Conservation (phyloP, 2,113 vertebrate genomes). For the Oncorhynchus mykiss region DNA sequence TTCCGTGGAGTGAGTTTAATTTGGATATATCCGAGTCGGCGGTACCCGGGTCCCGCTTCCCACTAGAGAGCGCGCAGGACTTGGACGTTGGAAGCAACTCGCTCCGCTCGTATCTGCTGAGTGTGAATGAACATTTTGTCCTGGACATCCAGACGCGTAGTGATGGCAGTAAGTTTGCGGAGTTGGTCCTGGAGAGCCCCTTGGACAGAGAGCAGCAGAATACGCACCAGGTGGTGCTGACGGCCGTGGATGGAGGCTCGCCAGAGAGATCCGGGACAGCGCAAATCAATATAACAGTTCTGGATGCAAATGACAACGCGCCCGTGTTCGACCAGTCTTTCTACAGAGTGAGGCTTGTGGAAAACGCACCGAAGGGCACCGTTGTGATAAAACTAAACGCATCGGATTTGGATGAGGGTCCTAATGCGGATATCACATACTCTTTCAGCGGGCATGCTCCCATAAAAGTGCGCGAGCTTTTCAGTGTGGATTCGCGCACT, state of each 20-base stretch:
- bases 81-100: constrained; percentile 68
- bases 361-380: constrained; percentile 68
- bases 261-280: constrained; percentile 68
- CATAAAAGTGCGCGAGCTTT: constrained; percentile 70
- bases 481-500: constrained; percentile 67
- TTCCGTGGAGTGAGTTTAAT: constrained; percentile 70
- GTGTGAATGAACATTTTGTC: constrained; percentile 69
- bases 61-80: constrained; percentile 72
- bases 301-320: constrained; percentile 73
- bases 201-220: constrained; percentile 69
- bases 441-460: constrained; percentile 72
- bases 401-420: constrained; percentile 70
- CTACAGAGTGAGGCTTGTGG: constrained; percentile 65
- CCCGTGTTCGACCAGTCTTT: constrained; percentile 71
- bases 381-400: constrained; percentile 72
- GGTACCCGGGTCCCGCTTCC: constrained; percentile 66
- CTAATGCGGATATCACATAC: constrained; percentile 71
- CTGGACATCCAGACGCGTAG: constrained; percentile 71
- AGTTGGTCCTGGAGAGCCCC: constrained; percentile 59
- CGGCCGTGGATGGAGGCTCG: constrained; percentile 68
- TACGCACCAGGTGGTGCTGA: constrained; percentile 69
- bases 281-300: constrained; percentile 67
- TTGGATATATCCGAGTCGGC: constrained; percentile 72
- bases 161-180: constrained; percentile 71
- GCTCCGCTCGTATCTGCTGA: constrained; percentile 67